phyloP scores from a whole-genome alignment of 1,140 invertebrate genomes.

The Drosophila rhopaloa region DNA sequence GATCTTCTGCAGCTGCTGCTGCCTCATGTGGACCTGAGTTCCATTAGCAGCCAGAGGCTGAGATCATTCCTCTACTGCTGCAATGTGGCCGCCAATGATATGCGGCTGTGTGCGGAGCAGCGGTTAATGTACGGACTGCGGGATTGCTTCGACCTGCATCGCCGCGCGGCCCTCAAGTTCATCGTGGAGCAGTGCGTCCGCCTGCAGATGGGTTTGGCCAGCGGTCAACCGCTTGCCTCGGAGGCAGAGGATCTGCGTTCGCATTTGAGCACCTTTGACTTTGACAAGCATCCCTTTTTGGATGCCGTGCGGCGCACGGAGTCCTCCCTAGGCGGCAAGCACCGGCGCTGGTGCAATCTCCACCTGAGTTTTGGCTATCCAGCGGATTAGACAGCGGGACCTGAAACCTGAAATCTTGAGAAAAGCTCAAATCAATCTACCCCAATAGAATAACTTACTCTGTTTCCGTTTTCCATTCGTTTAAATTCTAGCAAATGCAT shows the following conservation, averaged over 20 bases:
- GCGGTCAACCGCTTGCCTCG: constrained; percentile 20
- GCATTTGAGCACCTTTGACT: constrained; percentile 64
- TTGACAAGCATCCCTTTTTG: constrained; percentile 64
- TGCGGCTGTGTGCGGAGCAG: constrained; percentile 74
- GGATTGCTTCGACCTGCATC: constrained; percentile 82
- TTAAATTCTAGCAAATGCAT: neutral
- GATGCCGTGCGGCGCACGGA: constrained; percentile 66
- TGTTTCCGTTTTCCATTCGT: neutral
- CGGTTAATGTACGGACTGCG: constrained; percentile 64
- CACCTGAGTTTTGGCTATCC: constrained; percentile 72
- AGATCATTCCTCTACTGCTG: constrained; percentile 82
- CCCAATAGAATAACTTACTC: constrained; percentile 23
- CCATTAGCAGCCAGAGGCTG: constrained; percentile 53
- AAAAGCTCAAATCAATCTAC: constrained; percentile 38
- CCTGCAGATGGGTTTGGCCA: constrained; percentile 46
- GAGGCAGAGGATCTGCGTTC: constrained; percentile 40
- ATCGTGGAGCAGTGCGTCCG: constrained; percentile 78
- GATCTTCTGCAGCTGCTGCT: constrained; percentile 59
- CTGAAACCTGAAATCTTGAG: constrained; percentile 10
- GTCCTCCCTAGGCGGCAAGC: constrained; percentile 60
- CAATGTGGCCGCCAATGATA: constrained; percentile 80
- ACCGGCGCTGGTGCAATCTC: constrained; percentile 74
- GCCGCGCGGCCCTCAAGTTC: constrained; percentile 79
- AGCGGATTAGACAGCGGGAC: constrained; percentile 18
- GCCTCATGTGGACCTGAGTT: constrained; percentile 46